Base-by-base conservation (phyloP, 1,140 invertebrate genomes). In the Aphelenchoides fujianensis region DNA sequence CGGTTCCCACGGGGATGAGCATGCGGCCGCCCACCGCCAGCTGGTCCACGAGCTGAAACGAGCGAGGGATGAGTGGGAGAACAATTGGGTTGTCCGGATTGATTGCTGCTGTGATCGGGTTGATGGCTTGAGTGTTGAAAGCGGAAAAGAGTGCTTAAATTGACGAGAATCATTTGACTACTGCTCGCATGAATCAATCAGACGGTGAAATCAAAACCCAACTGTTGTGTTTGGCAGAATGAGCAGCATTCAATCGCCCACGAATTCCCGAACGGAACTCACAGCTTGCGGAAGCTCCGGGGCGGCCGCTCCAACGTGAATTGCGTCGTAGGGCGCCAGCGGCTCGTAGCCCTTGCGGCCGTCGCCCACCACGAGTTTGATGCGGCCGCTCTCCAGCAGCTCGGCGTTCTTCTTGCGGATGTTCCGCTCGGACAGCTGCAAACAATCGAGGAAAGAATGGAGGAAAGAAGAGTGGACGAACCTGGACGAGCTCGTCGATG, bases 261-360 rank as follows among this genome's bases (percentile, higher is more conserved):
- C 28, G 9, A 59, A 52, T 7, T 66, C 27, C n/a, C n/a, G n/a
- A n/a, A 9, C 9, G n/a, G 73, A 70, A 85, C 87, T 87, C 84
- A 91, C 90, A 71, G 88, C 87, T 85, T 90, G 87, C 59, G 93
- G 93, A 59, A 93, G 87, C 27, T 86, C 87, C 5, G 91, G 88
- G 32, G 93, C 91, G 61, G 93, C 93, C 57, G 93, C 94, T 71
- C 94, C 94, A 59, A 96, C 94, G 88, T 95, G 93, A 76, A 95
- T 95, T n/a, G 91, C 92, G 88, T 94, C 91, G 84, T 91, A 96
- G 0, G 93, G 93, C 5, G 89, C 91, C 72, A 89, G 88, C 35
- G 87, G 82, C 5, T 86, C 79, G 84, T 90, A 91, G 0, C 93
- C 93, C 79, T 88, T 80, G 69, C 93, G 87, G 1, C 93, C 93